Percentiles rank a stretch among this genome's conserved stretches.
Conservation (phyloP, 2,888 invertebrate genomes). For the Sphaeridia pumilis region DNA sequence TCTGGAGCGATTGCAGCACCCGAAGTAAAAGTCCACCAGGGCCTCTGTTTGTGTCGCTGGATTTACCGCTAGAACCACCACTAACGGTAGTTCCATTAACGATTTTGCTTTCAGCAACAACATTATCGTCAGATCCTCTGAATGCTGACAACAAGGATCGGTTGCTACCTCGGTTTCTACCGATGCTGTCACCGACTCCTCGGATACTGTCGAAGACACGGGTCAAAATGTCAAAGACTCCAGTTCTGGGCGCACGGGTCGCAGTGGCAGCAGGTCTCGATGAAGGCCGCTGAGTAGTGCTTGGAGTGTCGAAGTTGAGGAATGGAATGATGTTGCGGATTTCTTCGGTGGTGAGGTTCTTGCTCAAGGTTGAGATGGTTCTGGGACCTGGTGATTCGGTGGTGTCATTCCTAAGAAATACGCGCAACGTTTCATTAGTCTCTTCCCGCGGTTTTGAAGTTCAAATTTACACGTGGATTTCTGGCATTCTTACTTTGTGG, state of each 20-base stretch:
- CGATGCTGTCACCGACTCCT: neutral
- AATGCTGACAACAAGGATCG: neutral
- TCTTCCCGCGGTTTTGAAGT: too few species aligned
- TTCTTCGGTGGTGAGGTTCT: neutral
- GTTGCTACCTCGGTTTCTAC: neutral
- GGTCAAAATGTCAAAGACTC: neutral
- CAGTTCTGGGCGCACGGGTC: neutral
- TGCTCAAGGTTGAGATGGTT: too few species aligned
- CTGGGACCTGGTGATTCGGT: too few species aligned
- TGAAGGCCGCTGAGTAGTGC: neutral
- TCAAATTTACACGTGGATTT: too few species aligned
- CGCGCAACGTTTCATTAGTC: too few species aligned
- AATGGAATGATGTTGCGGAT: neutral
- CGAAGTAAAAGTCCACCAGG: neutral
- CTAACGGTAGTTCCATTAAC: neutral
- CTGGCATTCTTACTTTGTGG: too few species aligned
- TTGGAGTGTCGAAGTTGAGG: neutral
- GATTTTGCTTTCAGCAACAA: neutral
- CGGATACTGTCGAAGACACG: neutral
- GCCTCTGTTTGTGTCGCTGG: neutral
- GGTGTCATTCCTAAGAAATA: too few species aligned
- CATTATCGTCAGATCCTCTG: neutral
- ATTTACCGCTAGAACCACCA: neutral
- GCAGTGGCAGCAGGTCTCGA: neutral
- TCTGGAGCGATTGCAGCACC: slow-evolving; percentile 1